Conservation (phyloP, 2,888 invertebrate species). For the Aproaerema taeniolella region DNA sequence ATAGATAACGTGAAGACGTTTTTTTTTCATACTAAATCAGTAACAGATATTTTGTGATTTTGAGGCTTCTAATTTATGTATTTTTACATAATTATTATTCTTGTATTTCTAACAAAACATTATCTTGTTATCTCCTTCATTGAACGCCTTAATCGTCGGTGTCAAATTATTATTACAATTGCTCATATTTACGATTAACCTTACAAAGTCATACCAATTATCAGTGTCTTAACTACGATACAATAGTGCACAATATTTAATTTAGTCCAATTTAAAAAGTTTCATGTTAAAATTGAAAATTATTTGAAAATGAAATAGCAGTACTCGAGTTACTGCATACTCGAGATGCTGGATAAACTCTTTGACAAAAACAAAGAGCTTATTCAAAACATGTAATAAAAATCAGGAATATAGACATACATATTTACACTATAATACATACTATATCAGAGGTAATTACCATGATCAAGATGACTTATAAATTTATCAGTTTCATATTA, state of each 20-base stretch:
- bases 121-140: slow-evolving; percentile 47
- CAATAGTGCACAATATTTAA: slow-evolving; percentile 19
- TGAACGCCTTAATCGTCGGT: slow-evolving; percentile 40
- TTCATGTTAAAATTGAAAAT: too few relatives aligned
- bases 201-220: slow-evolving; percentile 22
- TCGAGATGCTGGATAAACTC: too few relatives aligned
- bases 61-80: not conserved
- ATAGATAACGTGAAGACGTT: too few relatives aligned
- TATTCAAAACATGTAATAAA: too few relatives aligned
- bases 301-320: slow-evolving; percentile 7
- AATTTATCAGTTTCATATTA: too few relatives aligned
- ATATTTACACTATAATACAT: too few relatives aligned
- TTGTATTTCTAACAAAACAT: slow-evolving; percentile 58
- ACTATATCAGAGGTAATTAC: too few relatives aligned
- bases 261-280: slow-evolving; percentile 13
- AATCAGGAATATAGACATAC: too few relatives aligned
- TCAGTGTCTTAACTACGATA: slow-evolving; percentile 29
- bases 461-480: too few relatives aligned
- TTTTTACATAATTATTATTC: slow-evolving; percentile 27
- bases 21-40: too few relatives aligned
- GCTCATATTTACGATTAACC: slow-evolving; percentile 31
- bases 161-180: slow-evolving; percentile 53
- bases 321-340: too few relatives aligned
- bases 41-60: not conserved
- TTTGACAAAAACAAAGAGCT: too few relatives aligned